A percentile compares a stretch with the other conserved stretches of the same genome.
These are phyloP conservation scores for Caenorhabditis sp. DNA, from an alignment of 2,888 invertebrate genomes.

Conservation along the genomic window DNA sequence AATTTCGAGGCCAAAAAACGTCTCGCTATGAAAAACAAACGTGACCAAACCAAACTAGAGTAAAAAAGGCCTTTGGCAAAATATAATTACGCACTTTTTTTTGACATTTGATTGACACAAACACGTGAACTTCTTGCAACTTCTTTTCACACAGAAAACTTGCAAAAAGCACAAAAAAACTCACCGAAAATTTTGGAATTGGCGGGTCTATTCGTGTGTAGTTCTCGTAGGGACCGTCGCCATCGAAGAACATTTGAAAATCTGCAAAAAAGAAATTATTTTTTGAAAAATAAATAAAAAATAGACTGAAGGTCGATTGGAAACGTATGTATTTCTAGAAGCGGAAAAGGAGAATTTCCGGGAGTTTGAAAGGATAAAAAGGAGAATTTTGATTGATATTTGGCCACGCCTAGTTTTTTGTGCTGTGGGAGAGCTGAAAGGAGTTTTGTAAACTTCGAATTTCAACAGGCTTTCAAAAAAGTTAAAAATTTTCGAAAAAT, in stretches of 20 bases:
- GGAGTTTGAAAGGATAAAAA: background rate
- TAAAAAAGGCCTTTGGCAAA: too few species aligned
- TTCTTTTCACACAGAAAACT: too few species aligned
- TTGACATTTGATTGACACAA: too few species aligned
- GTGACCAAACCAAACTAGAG: too few species aligned
- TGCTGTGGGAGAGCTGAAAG: too few species aligned
- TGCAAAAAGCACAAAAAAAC: background rate
- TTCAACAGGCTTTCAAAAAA: too few species aligned
- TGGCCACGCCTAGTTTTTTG: background rate
- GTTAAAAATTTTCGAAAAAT: too few species aligned
- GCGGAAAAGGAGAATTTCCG: background rate
- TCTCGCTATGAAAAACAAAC: too few species aligned
- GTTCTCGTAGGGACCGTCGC: constrained; percentile 5
- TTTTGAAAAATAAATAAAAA: background rate
- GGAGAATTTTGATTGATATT: background rate
- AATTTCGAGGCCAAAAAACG: too few species aligned
- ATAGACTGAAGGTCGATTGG: constrained; percentile 10
- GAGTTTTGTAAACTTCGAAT: too few species aligned
- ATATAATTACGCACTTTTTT: too few species aligned
- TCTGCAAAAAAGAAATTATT: background rate
- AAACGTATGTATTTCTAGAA: background rate
- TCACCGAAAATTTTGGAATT: background rate
- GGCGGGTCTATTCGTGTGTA: background rate
- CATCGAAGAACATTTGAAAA: background rate
- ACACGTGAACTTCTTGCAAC: too few species aligned